A percentile compares a stretch with the other conserved stretches of the same genome.
Evolutionary conservation across 2,888 invertebrate species (phyloP).

Genomic region (Aplocera efformata): DNA sequence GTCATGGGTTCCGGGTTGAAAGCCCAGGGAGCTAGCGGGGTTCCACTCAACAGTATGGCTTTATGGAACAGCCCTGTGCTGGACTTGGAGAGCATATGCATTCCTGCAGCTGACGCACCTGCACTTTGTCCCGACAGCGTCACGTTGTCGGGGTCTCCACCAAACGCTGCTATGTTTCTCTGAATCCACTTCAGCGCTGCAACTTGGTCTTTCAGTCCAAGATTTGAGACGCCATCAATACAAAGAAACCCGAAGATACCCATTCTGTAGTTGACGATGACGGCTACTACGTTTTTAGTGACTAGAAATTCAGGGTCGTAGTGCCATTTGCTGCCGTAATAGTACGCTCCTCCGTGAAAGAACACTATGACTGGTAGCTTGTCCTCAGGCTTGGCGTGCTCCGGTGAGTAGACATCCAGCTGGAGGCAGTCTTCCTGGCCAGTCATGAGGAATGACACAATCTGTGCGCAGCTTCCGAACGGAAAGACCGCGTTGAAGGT

Average conservation of each 20-base stretch:
- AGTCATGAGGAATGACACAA: constrained; percentile 39
- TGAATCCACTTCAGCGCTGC: constrained; percentile 68
- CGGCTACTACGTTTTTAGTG: constrained; percentile 53
- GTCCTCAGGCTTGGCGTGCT: constrained; percentile 25
- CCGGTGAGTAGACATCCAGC: constrained; percentile 61
- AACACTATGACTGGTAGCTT: constrained; percentile 62
- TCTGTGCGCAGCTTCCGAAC: constrained; percentile 54
- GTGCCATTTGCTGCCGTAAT: constrained; percentile 63
- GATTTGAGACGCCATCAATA: constrained; percentile 56
- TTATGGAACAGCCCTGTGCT: constrained; percentile 66
- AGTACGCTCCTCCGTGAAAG: constrained; percentile 69
- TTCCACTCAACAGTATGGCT: constrained; percentile 62
- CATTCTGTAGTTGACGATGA: constrained; percentile 62
- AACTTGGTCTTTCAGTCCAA: constrained; percentile 66
- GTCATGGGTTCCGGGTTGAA: constrained; percentile 52
- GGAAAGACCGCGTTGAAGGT: constrained; percentile 49
- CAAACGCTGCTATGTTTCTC: constrained; percentile 60
- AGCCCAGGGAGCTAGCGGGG: constrained; percentile 60
- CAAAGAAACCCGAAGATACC: constrained; percentile 67
- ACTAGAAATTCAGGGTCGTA: constrained; percentile 69
- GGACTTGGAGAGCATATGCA: constrained; percentile 57
- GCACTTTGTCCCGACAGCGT: constrained; percentile 69
- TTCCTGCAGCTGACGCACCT: constrained; percentile 57
- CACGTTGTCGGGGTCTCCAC: constrained; percentile 70
- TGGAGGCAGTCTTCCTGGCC: constrained; percentile 62